A percentile compares a stretch with the other conserved stretches of the same genome.
Evolutionary conservation across 1,140 invertebrate species (phyloP).

Genomic region (Bombus sibiricus): DNA sequence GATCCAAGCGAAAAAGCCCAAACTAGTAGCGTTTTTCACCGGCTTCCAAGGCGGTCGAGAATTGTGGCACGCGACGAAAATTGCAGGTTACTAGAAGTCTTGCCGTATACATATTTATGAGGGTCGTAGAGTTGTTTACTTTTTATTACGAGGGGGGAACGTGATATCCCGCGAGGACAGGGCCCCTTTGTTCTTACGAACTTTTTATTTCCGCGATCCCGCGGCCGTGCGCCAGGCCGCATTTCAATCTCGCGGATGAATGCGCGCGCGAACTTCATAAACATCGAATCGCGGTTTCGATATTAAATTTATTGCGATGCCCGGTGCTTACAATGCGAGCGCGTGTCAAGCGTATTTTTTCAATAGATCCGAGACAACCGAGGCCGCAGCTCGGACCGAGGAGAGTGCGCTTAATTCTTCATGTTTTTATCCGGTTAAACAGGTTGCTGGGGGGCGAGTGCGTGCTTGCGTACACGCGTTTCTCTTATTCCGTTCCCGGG

Average conservation of each 20-base stretch:
- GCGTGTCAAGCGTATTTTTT: conserved; percentile 50
- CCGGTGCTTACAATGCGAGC: conserved; percentile 36
- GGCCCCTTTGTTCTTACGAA: conserved; percentile 28
- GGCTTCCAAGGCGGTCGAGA: background rate
- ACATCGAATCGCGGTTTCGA: conserved; percentile 59
- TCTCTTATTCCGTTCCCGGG: conserved; percentile 29
- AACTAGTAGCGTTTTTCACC: background rate
- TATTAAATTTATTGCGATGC: conserved; percentile 61
- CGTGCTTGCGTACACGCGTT: background rate
- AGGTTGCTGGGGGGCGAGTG: background rate
- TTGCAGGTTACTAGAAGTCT: conserved; percentile 18
- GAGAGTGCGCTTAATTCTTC: conserved; percentile 30
- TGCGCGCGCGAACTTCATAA: conserved; percentile 44
- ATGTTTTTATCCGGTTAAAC: conserved; percentile 42
- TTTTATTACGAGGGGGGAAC: conserved; percentile 13
- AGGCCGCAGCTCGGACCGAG: background rate
- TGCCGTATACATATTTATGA: conserved; percentile 39
- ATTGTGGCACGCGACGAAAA: conserved; percentile 12
- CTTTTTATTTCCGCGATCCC: conserved; percentile 15
- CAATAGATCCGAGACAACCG: conserved; percentile 17
- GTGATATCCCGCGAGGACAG: conserved; percentile 21
- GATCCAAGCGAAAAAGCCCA: background rate
- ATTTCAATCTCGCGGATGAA: conserved; percentile 54
- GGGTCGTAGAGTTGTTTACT: conserved; percentile 12
- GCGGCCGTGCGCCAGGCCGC: conserved; percentile 6